These are phyloP conservation scores for Hesperophylax magnus DNA, from an alignment of 1,140 invertebrate species.

Conservation along the genomic window DNA sequence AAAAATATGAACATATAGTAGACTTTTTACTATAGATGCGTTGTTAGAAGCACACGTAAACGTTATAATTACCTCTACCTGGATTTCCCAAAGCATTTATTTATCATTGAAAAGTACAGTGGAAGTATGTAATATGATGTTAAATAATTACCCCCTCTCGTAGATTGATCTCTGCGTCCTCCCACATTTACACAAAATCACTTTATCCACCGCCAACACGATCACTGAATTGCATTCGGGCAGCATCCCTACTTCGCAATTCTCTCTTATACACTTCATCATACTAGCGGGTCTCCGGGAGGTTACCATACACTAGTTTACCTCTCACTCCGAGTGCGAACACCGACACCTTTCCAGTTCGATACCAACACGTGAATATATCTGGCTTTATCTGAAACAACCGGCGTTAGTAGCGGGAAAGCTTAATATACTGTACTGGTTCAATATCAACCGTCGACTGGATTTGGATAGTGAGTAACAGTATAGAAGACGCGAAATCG, in stretches of 20 bases:
- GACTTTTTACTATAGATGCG: no score
- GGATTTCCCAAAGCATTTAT: no score
- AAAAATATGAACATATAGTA: no score
- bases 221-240: slow-evolving; percentile 69
- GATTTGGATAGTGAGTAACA: slow-evolving; percentile 8
- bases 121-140: no score
- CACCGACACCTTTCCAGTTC: neutral
- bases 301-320: slow-evolving; percentile 64
- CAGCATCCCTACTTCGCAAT: slow-evolving; percentile 70
- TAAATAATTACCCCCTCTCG: slow-evolving; percentile 66
- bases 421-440: slow-evolving; percentile 9
- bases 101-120: no score
- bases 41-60: no score
- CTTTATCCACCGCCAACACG: slow-evolving; percentile 68
- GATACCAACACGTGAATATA: neutral
- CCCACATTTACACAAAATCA: slow-evolving; percentile 69
- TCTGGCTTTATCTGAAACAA: slow-evolving; percentile 21
- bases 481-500: slow-evolving; percentile 12
- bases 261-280: slow-evolving; percentile 72
- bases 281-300: slow-evolving; percentile 63
- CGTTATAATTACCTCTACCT: no score
- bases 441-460: slow-evolving; percentile 48
- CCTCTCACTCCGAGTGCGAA: neutral
- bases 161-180: slow-evolving; percentile 66
- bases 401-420: neutral